These are phyloP conservation scores for Anguilla pacifica DNA, from an alignment of 2,797 vertebrate genomes.

Conservation along the genomic window DNA sequence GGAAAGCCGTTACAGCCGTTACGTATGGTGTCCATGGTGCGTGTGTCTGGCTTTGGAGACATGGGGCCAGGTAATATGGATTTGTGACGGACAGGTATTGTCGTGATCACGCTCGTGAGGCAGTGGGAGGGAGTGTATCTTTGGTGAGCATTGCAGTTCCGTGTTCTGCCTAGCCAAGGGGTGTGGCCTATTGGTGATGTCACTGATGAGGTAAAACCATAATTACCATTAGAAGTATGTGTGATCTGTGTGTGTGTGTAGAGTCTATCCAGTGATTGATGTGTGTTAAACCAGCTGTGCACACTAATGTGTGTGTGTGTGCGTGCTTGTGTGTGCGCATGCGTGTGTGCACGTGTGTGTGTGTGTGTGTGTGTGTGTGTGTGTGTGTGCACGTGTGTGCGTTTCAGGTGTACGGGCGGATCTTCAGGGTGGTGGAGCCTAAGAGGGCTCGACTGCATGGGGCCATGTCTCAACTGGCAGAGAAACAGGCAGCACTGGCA, in stretches of 20 bases:
- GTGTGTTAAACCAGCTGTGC: not conserved
- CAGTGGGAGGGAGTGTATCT: no score
- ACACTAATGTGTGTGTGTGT: not conserved
- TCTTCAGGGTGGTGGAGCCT: constrained; percentile 84
- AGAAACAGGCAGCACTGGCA: constrained; percentile 81
- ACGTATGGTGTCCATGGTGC: no score
- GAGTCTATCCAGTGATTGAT: not conserved
- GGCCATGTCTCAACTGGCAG: constrained; percentile 74
- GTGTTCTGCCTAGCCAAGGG: no score
- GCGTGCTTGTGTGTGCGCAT: not conserved
- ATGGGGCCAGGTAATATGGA: no score
- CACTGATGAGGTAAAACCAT: no score
- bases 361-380: constrained; percentile 38
- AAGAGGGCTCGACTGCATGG: constrained; percentile 76
- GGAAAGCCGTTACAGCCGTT: no score
- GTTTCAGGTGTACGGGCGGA: constrained; percentile 78
- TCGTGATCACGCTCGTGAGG: no score
- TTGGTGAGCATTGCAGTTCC: no score
- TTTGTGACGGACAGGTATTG: no score
- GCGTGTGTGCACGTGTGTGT: constrained; percentile 17
- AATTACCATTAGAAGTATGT: no score
- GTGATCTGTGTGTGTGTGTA: not conserved
- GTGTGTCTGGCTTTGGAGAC: no score
- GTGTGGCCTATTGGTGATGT: no score
- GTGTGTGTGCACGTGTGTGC: constrained; percentile 17